Evolutionary conservation across 2,888 invertebrate species (phyloP), one percentile per base, ranked within the genome.

Genomic region (Erebia palarica): DNA sequence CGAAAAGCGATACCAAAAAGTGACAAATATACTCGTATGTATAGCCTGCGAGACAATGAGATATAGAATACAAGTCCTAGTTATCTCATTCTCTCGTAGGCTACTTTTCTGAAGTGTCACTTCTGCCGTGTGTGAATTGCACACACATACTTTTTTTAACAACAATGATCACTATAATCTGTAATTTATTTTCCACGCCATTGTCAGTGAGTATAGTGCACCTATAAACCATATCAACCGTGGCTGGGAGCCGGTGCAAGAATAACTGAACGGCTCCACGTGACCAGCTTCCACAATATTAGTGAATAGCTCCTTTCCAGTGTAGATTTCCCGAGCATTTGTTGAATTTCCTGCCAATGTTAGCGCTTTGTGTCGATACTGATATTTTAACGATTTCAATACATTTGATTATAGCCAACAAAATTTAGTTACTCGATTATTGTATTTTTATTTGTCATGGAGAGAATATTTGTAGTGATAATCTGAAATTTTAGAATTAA

Each of bases 261-360:
- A 83, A 84, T 87, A 86, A 88, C 87, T 86, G 87, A 89, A 82
- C 82, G 84, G 60, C 65, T 73, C 79, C 82, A 85, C 89, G 88
- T 89, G 89, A 86, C 82, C 78, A 21, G 86, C 78, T 70, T 88
- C 59, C 71, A 70, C 75, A 84, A 82, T 51, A 68, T 65, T 14
- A 68, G 70, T 73, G 70, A 73, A 74, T 77, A 79, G 81, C 79
- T 80, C 71, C 68, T 75, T 72, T 72, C 70, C 58, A 66, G 57
- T 76, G 76, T 76, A 76, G 78, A 78, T 80, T 75, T 75, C 69
- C 68, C 68, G 63, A 68, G 71, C 72, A 73, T 73, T 76, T 74
- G 75, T 75, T 59, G 75, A 74, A 71, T 67, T 71, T 64, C 44
- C 57, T 69, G 68, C 63, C 69, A 27, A 49, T 70, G 60, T 67